Percentiles rank a stretch among this genome's conserved stretches.
phyloP scores from a whole-genome alignment of 2,797 vertebrate species.

The Euphonia xanthogaster region DNA sequence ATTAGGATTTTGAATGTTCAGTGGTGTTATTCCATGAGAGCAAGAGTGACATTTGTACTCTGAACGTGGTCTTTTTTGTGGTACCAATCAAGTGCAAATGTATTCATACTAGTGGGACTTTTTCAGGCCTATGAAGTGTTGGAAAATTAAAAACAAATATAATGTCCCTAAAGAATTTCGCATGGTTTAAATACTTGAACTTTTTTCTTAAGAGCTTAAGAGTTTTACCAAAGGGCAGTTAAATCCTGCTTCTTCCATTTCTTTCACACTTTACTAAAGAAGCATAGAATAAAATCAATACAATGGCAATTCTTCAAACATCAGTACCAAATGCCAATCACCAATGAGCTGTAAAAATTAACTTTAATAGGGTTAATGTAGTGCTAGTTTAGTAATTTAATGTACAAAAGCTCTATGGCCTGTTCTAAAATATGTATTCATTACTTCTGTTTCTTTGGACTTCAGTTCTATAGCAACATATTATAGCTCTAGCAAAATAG shows the following conservation, averaged over 20 bases:
- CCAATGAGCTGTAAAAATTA: constrained; percentile 53
- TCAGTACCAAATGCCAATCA: constrained; percentile 59
- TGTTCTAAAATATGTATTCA: constrained; percentile 37
- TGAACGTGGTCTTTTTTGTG: not conserved
- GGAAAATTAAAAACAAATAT: constrained; percentile 27
- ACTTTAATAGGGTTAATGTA: constrained; percentile 42
- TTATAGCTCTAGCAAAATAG: not conserved
- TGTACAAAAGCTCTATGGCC: constrained; percentile 5
- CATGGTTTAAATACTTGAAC: not conserved
- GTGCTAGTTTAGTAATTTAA: constrained; percentile 9
- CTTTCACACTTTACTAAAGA: constrained; percentile 39
- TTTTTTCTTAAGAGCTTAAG: constrained; percentile 26
- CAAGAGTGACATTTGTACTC: not conserved
- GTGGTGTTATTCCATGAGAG: not conserved
- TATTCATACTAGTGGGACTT: not conserved
- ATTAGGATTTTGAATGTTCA: not conserved
- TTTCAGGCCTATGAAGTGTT: not conserved
- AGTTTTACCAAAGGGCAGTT: constrained; percentile 5
- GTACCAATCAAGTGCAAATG: not conserved
- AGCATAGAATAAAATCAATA: constrained; percentile 49
- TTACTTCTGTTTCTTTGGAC: constrained; percentile 24
- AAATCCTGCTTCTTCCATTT: constrained; percentile 4
- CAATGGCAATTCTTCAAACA: constrained; percentile 26
- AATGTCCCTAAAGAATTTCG: not conserved
- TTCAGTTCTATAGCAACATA: not conserved